Base-by-base conservation (phyloP, 1,140 invertebrate genomes). In the Drosophila neocordata region DNA sequence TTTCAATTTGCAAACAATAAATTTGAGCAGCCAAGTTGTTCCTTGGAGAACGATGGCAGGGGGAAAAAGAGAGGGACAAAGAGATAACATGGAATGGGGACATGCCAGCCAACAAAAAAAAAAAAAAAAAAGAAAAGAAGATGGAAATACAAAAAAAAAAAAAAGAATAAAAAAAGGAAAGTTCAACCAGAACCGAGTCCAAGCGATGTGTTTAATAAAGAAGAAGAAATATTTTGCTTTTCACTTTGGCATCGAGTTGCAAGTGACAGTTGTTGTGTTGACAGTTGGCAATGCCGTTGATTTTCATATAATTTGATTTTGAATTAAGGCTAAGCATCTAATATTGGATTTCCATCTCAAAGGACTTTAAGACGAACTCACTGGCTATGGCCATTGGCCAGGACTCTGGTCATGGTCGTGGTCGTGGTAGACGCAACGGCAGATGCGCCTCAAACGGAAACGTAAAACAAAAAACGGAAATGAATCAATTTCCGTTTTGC, bases 1-100 rank as follows among this genome's bases (percentile, higher is more conserved):
- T 87, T 87, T 87, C 82, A 87, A 87, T 87, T 87, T 87, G 82
- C 72, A 88, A 77, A 88, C 82, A 87, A 87, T 87, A 85, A 87
- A 85, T 87, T 87, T 85, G 74, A 85, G 67, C 65, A 85, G 78
- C 69, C 70, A 87, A 31, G 59, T 71, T 52, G 69, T 60, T 80
- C 77, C 78, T 80, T 72, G 7, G 69, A 72, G 62, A 65, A 53
- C 51, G 48, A 9, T 48, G 15, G 41, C 8, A 20, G 15, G 15
- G 41, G 41, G 8, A 1, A 18, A 48, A 11, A 4, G 41, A 8
- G 41, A 9, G 41, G 4, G 18, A 6, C 2, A 20, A 48, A 6
- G 2, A 20, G 8, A 18, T 12, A 31, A 22, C 4, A 31, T 31
- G 48, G 52, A 48, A 20, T 41, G 52, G 57, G 18, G 55, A 48